Evolutionary conservation across 2,888 invertebrate genomes (phyloP).

Genomic region (Agrochola lychnidis): DNA sequence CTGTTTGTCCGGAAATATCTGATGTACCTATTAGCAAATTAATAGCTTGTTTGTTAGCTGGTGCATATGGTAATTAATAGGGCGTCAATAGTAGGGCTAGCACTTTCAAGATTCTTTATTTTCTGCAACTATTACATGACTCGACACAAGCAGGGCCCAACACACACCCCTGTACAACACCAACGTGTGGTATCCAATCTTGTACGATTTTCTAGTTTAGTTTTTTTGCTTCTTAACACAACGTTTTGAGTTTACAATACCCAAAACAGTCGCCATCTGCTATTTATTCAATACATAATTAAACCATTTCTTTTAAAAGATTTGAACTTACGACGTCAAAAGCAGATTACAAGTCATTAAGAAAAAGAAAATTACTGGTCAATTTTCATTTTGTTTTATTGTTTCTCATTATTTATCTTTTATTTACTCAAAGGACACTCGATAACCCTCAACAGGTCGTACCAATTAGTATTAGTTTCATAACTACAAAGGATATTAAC

Average conservation of each 20-base stretch:
- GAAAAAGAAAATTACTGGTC: too few relatives aligned
- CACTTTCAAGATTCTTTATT: neutral
- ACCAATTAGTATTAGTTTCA: conserved; percentile 44
- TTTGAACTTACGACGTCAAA: neutral
- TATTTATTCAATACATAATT: neutral
- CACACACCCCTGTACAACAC: conserved; percentile 17
- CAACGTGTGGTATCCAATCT: neutral
- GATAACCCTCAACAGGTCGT: conserved; percentile 11
- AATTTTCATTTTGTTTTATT: neutral
- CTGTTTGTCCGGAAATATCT: conserved; percentile 17
- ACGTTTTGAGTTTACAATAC: neutral
- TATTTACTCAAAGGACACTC: neutral
- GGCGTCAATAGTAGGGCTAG: conserved; percentile 13
- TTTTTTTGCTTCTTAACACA: neutral
- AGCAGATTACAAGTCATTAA: neutral
- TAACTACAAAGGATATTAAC: conserved; percentile 59
- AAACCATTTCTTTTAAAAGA: neutral
- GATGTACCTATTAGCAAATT: conserved; percentile 10
- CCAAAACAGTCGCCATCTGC: neutral
- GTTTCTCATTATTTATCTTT: neutral
- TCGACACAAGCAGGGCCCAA: neutral
- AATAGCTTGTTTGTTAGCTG: conserved; percentile 23
- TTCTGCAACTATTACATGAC: neutral
- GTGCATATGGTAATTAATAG: conserved; percentile 28
- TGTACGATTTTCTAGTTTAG: too few relatives aligned